phyloP scores from a whole-genome alignment of 2,888 invertebrate species.

The Drosophila demipolita region DNA sequence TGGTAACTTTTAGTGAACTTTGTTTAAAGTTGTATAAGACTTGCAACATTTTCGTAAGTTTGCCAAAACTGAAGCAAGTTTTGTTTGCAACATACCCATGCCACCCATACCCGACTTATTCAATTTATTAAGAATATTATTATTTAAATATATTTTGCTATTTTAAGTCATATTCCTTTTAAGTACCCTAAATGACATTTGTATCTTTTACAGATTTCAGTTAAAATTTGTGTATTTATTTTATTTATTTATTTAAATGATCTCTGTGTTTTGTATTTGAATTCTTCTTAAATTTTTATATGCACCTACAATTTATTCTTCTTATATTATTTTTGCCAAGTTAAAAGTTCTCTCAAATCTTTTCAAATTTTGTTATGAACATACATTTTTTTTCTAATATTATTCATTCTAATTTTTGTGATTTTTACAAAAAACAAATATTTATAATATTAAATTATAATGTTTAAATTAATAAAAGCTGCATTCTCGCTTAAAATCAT shows the following conservation, averaged over 20 bases:
- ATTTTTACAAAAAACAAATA: not conserved
- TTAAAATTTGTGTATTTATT: too few species aligned
- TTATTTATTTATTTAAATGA: too few species aligned
- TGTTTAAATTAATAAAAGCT: not conserved
- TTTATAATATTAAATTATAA: not conserved
- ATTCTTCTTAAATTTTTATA: accelerated
- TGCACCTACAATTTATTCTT: not conserved
- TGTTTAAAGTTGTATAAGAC: not conserved
- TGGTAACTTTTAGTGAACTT: not conserved
- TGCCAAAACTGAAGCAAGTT: not conserved
- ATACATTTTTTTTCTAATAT: not conserved
- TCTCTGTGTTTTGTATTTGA: accelerated
- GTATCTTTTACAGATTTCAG: not conserved
- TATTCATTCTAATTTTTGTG: not conserved
- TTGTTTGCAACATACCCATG: not conserved
- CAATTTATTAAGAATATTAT: not conserved
- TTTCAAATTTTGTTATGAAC: accelerated
- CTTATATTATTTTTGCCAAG: not conserved
- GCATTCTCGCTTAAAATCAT: accelerated
- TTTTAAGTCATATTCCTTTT: not conserved
- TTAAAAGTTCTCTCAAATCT: not conserved
- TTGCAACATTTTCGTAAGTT: not conserved
- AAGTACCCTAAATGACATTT: too few species aligned
- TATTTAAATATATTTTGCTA: not conserved
- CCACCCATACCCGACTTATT: not conserved